These are phyloP conservation scores for Caenorhabditis sp. DNA, from an alignment of 2,888 invertebrate species.

Conservation along the genomic window DNA sequence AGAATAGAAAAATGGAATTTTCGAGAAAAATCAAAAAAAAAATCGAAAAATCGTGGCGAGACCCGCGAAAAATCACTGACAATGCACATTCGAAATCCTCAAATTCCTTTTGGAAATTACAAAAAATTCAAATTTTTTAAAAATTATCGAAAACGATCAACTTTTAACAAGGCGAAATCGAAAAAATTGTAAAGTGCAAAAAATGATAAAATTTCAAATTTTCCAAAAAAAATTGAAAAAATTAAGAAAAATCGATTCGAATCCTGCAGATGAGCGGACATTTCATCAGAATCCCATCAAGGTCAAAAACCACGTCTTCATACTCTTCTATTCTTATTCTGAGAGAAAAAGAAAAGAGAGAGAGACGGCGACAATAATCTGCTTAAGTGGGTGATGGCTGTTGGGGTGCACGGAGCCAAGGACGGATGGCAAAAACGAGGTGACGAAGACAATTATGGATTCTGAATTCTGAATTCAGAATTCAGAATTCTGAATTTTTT, in stretches of 20 bases:
- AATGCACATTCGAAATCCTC: too few relatives aligned
- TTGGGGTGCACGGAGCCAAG: background rate
- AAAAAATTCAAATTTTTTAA: background rate
- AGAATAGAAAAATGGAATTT: too few relatives aligned
- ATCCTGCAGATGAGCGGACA: too few relatives aligned
- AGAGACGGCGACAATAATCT: background rate
- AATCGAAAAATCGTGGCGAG: too few relatives aligned
- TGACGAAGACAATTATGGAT: constrained; percentile 13
- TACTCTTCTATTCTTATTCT: too few relatives aligned
- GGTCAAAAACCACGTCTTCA: background rate
- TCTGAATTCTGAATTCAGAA: background rate
- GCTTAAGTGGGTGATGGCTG: background rate
- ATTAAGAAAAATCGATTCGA: background rate
- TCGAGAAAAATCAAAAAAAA: too few relatives aligned
- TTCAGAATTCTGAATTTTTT: background rate
- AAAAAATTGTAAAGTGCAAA: too few relatives aligned
- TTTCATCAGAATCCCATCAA: background rate
- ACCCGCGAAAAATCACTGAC: too few relatives aligned
- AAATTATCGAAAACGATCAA: background rate
- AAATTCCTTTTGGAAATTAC: background rate
- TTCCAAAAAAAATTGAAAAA: constrained; percentile 8
- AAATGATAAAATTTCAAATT: too few relatives aligned
- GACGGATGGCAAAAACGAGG: background rate
- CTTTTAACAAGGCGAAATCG: too few relatives aligned
- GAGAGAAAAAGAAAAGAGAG: too few relatives aligned